Evolutionary conservation across 2,797 vertebrate genomes (phyloP), one percentile per base, ranked within the genome.

Genomic region (Pempheris klunzingeri): DNA sequence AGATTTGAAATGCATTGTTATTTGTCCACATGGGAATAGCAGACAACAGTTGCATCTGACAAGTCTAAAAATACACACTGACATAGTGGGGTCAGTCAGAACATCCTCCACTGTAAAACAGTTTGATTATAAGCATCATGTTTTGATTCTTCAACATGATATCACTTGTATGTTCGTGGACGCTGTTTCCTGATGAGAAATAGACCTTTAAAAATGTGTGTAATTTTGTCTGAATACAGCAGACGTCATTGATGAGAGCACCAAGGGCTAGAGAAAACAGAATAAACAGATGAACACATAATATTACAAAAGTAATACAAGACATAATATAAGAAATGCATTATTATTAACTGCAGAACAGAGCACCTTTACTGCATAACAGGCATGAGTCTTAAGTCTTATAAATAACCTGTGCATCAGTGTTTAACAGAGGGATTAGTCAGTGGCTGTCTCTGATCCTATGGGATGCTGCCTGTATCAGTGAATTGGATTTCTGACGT

Each of bases 401-500:
- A 71, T 68, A 61, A 74, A 73, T 55, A 86, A 71, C 38, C 57
- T 17, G 6, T 80, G 41, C 47, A 30, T 39, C 49, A 59, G 39
- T 80, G 44, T 76, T 80, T 63, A 50, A 73, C 74, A 67, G 24
- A 73, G n/a, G 55, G 18, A 73, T 64, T 78, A 63, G 57, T 80
- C 59, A 62, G 38, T 71, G 54, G 22, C 64, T 74, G 5, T 61
- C 24, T 44, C 63, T 71, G 24, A 61, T 83, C 57, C 79, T 79
- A 44, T 64, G 73, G 72, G 72, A 82, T 83, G 28, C 70, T 75
- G 46, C 68, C 62, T 4, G 8, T 84, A 78, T 36, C 53, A 50
- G 54, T 81, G 70, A 79, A 85, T 76, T 81, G 36, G 52, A 90
- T 93, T 90, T 85, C 74, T 86, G 78, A 81, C 26, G 77, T 87